phyloP scores from a whole-genome alignment of 2,113 vertebrate genomes.

The Microtus oregoni region DNA sequence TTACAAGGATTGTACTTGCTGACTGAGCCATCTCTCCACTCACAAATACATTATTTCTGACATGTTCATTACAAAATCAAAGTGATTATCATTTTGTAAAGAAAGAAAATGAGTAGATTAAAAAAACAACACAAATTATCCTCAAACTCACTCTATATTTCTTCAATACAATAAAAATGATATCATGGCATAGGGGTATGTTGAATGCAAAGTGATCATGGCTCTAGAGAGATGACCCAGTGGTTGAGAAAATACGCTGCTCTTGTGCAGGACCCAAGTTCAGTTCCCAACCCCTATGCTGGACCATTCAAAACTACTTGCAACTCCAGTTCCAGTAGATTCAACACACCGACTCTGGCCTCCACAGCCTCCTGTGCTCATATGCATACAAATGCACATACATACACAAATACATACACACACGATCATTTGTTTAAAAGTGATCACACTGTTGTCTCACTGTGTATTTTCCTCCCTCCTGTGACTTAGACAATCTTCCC shows the following conservation, averaged over 20 bases:
- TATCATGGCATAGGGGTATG: not conserved
- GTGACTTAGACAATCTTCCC: not conserved
- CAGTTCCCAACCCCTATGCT: not conserved
- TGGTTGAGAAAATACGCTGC: not conserved
- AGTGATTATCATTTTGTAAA: not conserved
- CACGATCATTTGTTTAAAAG: not conserved
- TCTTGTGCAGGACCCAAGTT: not conserved
- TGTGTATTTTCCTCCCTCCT: not conserved
- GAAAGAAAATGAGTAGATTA: not conserved
- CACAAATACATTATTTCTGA: not conserved
- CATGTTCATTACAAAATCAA: not conserved
- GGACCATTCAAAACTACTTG: not conserved
- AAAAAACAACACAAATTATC: not conserved
- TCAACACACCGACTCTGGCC: not conserved
- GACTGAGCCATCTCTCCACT: not conserved
- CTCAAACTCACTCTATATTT: not conserved
- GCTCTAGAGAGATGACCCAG: not conserved
- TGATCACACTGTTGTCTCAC: not conserved
- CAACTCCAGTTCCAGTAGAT: not conserved
- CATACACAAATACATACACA: not conserved
- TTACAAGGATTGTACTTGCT: not conserved
- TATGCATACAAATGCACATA: not conserved
- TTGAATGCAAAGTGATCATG: not conserved
- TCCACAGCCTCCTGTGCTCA: not conserved
- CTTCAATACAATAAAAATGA: slow-evolving; percentile 2